phyloP scores from a whole-genome alignment of 2,888 invertebrate species.

The Hyalella azteca region DNA sequence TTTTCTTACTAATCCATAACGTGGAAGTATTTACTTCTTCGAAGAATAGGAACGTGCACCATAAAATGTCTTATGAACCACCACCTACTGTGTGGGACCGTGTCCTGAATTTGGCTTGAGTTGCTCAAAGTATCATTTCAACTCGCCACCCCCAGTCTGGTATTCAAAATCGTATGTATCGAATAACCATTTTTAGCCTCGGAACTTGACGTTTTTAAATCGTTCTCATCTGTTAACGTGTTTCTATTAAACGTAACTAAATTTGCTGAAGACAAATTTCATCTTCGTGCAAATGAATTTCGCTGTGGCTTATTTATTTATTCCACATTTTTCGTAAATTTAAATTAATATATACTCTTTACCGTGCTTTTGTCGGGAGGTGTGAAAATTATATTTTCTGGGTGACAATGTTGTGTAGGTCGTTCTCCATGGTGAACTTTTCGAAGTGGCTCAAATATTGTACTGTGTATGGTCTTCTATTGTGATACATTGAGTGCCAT shows the following conservation, averaged over 20 bases:
- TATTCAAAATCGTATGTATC: no score
- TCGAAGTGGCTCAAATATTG: constrained; percentile 6
- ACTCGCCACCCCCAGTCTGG: no score
- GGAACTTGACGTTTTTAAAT: no score
- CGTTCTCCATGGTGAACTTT: not conserved
- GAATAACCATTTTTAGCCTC: no score
- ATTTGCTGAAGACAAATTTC: not conserved
- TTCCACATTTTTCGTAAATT: not conserved
- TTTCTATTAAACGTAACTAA: not conserved
- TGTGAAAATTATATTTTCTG: constrained; percentile 10
- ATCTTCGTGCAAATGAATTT: no score
- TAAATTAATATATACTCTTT: not conserved
- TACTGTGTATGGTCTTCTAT: constrained; percentile 3
- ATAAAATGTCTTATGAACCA: not conserved
- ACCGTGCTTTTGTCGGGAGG: not conserved
- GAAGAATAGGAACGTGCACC: no score
- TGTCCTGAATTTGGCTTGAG: not conserved
- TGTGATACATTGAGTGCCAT: constrained; percentile 32
- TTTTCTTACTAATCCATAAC: no score
- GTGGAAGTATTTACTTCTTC: no score
- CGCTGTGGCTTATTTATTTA: no score
- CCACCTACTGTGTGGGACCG: not conserved
- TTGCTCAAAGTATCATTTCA: constrained; percentile 13
- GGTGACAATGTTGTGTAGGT: not conserved
- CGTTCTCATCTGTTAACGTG: not conserved